phyloP scores from a whole-genome alignment of 1,140 invertebrate genomes.

The Lasioglossum baleicum region DNA sequence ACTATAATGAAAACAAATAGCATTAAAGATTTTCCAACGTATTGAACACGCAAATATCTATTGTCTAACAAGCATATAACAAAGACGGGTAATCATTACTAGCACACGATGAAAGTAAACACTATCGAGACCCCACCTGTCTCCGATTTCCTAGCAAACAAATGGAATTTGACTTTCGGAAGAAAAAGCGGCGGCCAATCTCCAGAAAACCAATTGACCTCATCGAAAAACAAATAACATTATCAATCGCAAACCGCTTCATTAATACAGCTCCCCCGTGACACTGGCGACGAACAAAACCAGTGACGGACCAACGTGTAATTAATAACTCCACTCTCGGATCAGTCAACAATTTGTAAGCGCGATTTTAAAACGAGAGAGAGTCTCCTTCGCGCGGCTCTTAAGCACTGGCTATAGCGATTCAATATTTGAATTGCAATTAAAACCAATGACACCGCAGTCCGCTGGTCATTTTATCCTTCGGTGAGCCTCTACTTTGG shows the following conservation, averaged over 20 bases:
- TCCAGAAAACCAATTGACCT: too few species aligned
- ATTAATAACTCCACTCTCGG: slow-evolving; percentile 13
- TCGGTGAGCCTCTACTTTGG: not conserved
- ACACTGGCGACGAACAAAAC: not conserved
- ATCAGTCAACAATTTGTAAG: slow-evolving; percentile 9
- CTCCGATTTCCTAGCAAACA: too few species aligned
- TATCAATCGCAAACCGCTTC: not conserved
- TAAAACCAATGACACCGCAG: slow-evolving; percentile 37
- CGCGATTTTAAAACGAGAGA: not conserved
- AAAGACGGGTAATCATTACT: too few species aligned
- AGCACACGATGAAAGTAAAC: too few species aligned
- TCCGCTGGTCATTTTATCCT: slow-evolving; percentile 5
- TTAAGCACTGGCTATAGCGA: not conserved
- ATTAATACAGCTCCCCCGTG: not conserved
- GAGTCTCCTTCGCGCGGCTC: not conserved
- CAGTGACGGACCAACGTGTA: slow-evolving; percentile 26
- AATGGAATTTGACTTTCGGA: too few species aligned
- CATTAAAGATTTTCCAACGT: too few species aligned
- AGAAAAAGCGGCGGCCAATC: too few species aligned
- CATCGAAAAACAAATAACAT: too few species aligned
- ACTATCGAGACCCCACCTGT: too few species aligned
- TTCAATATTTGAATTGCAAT: slow-evolving; percentile 46
- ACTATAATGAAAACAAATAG: too few species aligned
- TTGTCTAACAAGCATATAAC: too few species aligned
- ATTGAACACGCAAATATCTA: too few species aligned